A percentile compares a stretch with the other conserved stretches of the same genome.
These are phyloP conservation scores for Gastrophysa polygoni DNA, from an alignment of 2,888 invertebrate genomes.

Conservation along the genomic window DNA sequence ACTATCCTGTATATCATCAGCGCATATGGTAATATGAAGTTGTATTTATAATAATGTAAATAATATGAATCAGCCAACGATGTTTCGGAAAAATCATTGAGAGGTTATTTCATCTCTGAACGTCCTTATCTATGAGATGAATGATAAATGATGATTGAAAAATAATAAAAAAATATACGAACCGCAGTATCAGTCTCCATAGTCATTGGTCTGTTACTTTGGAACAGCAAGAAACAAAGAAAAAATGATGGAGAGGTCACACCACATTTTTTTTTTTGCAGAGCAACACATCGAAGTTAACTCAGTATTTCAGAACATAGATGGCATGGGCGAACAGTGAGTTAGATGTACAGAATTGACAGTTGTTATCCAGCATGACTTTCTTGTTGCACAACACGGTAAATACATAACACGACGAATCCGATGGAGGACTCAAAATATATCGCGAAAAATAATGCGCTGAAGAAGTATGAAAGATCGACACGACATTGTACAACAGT, in stretches of 20 bases:
- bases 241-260: constrained; percentile 23
- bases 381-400: constrained; percentile 32
- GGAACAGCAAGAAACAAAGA: constrained; percentile 11
- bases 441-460: constrained; percentile 19
- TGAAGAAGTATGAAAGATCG: constrained; percentile 32
- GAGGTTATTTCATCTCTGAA: background rate
- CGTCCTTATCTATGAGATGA: background rate
- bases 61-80: too few relatives aligned
- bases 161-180: constrained; percentile 34
- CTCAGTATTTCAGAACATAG: constrained; percentile 28
- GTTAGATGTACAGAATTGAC: constrained; percentile 36
- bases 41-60: too few relatives aligned
- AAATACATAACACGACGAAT: constrained; percentile 19
- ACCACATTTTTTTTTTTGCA: constrained; percentile 22
- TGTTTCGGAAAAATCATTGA: too few relatives aligned
- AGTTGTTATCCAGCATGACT: constrained; percentile 33
- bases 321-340: constrained; percentile 32
- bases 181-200: constrained; percentile 47
- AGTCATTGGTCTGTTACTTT: constrained; percentile 24
- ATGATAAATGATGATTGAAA: background rate
- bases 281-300: constrained; percentile 10
- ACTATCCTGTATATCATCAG: too few relatives aligned
- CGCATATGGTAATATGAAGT: too few relatives aligned
- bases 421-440: constrained; percentile 6
- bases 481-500: constrained; percentile 40